These are phyloP conservation scores for Herpailurus yagouaroundi DNA, from an alignment of 2,113 vertebrate genomes.

Conservation along the genomic window DNA sequence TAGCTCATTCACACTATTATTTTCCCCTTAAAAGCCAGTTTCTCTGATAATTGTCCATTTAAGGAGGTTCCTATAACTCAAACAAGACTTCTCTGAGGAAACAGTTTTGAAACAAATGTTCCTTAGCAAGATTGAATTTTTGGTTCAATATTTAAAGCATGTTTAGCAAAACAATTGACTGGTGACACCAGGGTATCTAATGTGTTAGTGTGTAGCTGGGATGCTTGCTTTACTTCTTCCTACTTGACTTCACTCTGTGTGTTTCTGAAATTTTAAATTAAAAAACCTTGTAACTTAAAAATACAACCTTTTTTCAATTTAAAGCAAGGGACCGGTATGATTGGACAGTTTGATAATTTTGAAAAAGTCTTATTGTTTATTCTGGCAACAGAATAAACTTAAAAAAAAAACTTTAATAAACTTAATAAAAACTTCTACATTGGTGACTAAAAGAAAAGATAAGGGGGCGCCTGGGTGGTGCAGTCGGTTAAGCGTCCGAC, in stretches of 20 bases:
- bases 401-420: conserved; percentile 35
- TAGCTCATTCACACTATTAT: conserved; percentile 75
- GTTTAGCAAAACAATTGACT: not conserved
- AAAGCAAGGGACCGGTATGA: not conserved
- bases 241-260: not conserved
- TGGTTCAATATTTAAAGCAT: conserved; percentile 19
- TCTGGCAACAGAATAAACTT: not conserved
- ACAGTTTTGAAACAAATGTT: conserved; percentile 60
- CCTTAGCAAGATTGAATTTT: conserved; percentile 48
- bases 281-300: not conserved
- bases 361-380: conserved; percentile 21
- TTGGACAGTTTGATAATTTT: conserved; percentile 40
- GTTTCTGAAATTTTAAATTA: conserved; percentile 53
- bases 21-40: conserved; percentile 76
- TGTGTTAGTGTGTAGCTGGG: conserved; percentile 18
- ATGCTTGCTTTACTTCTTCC: conserved; percentile 25
- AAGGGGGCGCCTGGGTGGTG: too few relatives aligned
- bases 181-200: not conserved
- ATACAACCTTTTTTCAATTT: not conserved
- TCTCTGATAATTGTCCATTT: conserved; percentile 72
- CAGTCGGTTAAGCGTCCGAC: too few relatives aligned
- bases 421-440: conserved; percentile 31
- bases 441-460: conserved; percentile 31
- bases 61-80: conserved; percentile 62
- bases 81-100: conserved; percentile 58